Evolutionary conservation across 2,888 invertebrate genomes (phyloP), one percentile per base, ranked within the genome.

Genomic region (Netelia inedita): DNA sequence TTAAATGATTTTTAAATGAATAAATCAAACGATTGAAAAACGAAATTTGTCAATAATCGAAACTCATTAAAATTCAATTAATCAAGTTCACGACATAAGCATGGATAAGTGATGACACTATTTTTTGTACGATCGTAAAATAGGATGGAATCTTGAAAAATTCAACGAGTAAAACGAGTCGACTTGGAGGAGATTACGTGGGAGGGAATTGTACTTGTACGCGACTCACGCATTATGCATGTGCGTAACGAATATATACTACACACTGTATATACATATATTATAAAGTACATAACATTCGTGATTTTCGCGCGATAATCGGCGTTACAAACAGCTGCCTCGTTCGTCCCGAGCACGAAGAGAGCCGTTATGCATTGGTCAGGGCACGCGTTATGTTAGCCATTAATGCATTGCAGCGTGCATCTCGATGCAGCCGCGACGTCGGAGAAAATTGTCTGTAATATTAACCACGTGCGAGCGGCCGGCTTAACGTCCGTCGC

Each of bases 401-500:
- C 46, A 71, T 78, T 81, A 78, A 73, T 16, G 68, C 35, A 73
- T 81, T 69, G 57, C 41, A 35, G 9, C 16, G 28, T 21, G 35
- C 61, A 41, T 68, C 61, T 43, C 53, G 16, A 68, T 59, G 55
- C n/a, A 3, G 43, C 16, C 69, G 16, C 55, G 63, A 65, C 50
- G 50, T 53, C 19, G 61, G 21, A 65, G 68, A 73, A 46, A 50
- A 80, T 75, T 71, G 10, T 63, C 57, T 57, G 23, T 28, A 35
- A 66, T 61, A 63, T 72, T n/a, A 9, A 50, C 55, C 68, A 74
- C 78, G 81, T 78, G 84, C 61, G 73, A 43, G 28, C 76, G 69
- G 81, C 81, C 84, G 84, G 84, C 78, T 84, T 46, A 81, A 35
- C 78, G 79, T 69, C 63, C 63, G 50, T 68, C 78, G 46, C 66